Conservation (phyloP, 2,113 vertebrate species). For the Hydrochoerus hydrochaeris region DNA sequence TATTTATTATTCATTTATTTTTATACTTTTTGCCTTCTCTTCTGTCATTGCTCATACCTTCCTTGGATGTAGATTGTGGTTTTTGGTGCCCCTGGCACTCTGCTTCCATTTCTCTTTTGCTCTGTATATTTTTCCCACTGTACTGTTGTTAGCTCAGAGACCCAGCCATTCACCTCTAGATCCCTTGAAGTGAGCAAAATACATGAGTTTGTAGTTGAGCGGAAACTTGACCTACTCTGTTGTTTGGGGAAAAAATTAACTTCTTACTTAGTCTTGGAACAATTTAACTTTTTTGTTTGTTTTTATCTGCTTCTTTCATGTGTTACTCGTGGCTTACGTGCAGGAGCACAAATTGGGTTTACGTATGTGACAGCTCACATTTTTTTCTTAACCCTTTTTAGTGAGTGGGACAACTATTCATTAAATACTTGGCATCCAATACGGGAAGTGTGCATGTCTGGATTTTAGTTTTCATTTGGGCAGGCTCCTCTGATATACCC, state of each 20-base stretch:
- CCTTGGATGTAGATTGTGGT: background rate
- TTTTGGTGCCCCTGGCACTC: background rate
- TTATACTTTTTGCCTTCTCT: background rate
- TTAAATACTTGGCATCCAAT: background rate
- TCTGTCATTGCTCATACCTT: background rate
- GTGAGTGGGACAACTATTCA: background rate
- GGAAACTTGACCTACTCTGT: constrained; percentile 52
- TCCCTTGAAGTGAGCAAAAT: background rate
- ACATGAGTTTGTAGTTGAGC: background rate
- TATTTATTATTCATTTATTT: background rate
- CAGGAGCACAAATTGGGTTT: constrained; percentile 59
- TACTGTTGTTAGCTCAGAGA: background rate
- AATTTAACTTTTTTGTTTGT: constrained; percentile 72
- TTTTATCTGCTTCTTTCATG: constrained; percentile 68
- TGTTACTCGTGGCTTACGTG: constrained; percentile 70
- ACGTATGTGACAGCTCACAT: constrained; percentile 30
- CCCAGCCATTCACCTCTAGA: constrained; percentile 2
- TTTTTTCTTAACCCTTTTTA: constrained; percentile 38
- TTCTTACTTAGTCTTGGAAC: constrained; percentile 64
- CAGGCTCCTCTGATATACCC: background rate
- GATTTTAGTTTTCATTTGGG: constrained; percentile 22
- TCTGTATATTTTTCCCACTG: background rate
- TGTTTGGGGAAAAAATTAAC: constrained; percentile 62
- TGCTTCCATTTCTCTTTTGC: constrained; percentile 31
- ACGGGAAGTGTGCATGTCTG: background rate